phyloP scores from a whole-genome alignment of 2,797 vertebrate genomes.

The Thamnophis elegans region DNA sequence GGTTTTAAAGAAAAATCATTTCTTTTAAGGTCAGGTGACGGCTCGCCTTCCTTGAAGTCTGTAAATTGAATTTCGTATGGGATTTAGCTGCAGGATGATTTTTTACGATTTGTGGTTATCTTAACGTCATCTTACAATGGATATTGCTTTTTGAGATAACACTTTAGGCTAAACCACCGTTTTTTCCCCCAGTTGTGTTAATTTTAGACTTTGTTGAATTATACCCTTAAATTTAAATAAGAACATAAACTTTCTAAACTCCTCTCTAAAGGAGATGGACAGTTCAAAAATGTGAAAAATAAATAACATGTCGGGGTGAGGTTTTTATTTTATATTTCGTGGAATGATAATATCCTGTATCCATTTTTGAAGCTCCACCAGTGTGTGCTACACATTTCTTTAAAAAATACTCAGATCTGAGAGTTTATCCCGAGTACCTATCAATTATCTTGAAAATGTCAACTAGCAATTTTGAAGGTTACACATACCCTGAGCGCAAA shows the following conservation, averaged over 20 bases:
- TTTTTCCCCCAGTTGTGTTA: rapidly evolving
- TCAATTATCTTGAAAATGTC: rapidly evolving
- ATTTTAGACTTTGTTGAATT: neutral
- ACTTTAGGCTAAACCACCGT: neutral
- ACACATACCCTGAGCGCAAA: rapidly evolving
- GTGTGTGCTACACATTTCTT: rapidly evolving
- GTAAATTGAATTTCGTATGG: neutral
- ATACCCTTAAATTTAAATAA: neutral
- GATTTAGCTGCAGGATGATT: neutral
- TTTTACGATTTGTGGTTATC: neutral
- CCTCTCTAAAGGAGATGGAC: too few relatives aligned
- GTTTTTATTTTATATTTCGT: neutral
- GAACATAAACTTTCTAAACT: neutral
- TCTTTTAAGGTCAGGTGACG: neutral
- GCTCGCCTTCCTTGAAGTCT: too few relatives aligned
- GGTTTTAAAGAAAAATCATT: neutral
- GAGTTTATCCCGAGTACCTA: rapidly evolving
- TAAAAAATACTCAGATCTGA: rapidly evolving
- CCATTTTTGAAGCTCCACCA: neutral
- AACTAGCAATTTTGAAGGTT: rapidly evolving
- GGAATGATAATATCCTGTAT: neutral
- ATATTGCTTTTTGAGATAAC: neutral
- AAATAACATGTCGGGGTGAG: too few relatives aligned
- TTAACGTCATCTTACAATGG: neutral
- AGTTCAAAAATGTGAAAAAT: too few relatives aligned